Percentiles rank a stretch among this genome's conserved stretches.
These are phyloP conservation scores for Eulemur rubriventer DNA, from an alignment of 2,797 vertebrate species.

Conservation along the genomic window DNA sequence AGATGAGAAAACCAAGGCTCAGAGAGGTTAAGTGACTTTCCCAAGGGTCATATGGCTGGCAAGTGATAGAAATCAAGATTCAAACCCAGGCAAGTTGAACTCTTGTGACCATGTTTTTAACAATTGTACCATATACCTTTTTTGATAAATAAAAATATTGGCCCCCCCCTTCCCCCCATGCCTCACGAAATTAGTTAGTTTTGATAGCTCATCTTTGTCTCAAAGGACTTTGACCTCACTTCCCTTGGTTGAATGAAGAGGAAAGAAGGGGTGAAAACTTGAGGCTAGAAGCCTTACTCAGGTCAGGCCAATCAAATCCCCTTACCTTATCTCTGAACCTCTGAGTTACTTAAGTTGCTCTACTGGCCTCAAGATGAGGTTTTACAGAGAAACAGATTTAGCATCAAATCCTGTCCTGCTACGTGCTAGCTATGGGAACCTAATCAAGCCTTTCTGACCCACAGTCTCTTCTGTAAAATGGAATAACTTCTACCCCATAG, in stretches of 20 bases:
- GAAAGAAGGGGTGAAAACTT: neutral
- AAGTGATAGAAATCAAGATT: neutral
- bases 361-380: neutral
- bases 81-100: neutral
- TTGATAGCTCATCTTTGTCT: conserved; percentile 2
- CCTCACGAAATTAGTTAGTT: neutral
- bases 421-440: neutral
- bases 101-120: neutral
- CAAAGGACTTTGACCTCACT: neutral
- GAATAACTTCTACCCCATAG: neutral
- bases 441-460: neutral
- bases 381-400: neutral
- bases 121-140: neutral
- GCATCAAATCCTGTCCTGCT: neutral
- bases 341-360: neutral
- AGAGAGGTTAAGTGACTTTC: conserved; percentile 10
- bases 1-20: neutral
- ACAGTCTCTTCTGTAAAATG: conserved; percentile 16
- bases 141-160: neutral
- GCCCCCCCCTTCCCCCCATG: neutral
- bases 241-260: neutral
- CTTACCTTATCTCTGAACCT: neutral
- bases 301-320: neutral
- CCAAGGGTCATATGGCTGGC: neutral
- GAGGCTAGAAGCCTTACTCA: neutral